Base-by-base conservation (phyloP, 1,140 invertebrate species). In the Philotrypesis tridentata region DNA sequence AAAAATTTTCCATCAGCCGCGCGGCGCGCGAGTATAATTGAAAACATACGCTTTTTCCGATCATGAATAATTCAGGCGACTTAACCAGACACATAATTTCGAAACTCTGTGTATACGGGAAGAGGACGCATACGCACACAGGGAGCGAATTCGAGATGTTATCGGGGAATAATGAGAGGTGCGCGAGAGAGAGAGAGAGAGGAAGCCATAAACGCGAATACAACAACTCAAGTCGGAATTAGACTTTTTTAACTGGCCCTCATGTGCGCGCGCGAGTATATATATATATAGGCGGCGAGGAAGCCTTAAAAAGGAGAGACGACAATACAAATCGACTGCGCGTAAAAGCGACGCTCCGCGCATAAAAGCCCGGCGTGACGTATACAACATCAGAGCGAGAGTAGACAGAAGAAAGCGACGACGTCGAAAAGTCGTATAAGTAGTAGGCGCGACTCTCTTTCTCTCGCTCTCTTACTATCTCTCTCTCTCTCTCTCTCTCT, bases 361-460 rank as follows among this genome's bases (percentile, higher is more conserved):
- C 48, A 55, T 55, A 55, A 55, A 55, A 55, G 48, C 21, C 40
- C 48, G 48, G 21, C 48, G 21, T 55, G 48, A 55, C 48, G 48
- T 55, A 55, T 8, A 55, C 21, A 14, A 55, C 48, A 55, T n/a
- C 21, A 55, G 21, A 14, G 14, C 31, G n/a, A 61, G 33, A 25
- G 40, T n/a, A 65, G 37, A 21, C 11, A 63, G 25, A 76, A 23
- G 63, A 77, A 31, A 4, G 37, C 7, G 23, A 63, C 55, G 48
- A 61, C 63, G 25, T 55, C 48, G 48, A 55, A 55, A 55, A 55
- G 48, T 55, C 48, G 48, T 55, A 11, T 11, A 60, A 31, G 48
- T 23, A 55, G 43, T 79, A 79, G 37, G 55, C 68, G 78, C 55
- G 31, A 61, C 68, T 80, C 78, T 14, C 12, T 68, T 12, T 9